Evolutionary conservation across 1,140 invertebrate genomes (phyloP), one percentile per base, ranked within the genome.

Genomic region (Formica exsecta): DNA sequence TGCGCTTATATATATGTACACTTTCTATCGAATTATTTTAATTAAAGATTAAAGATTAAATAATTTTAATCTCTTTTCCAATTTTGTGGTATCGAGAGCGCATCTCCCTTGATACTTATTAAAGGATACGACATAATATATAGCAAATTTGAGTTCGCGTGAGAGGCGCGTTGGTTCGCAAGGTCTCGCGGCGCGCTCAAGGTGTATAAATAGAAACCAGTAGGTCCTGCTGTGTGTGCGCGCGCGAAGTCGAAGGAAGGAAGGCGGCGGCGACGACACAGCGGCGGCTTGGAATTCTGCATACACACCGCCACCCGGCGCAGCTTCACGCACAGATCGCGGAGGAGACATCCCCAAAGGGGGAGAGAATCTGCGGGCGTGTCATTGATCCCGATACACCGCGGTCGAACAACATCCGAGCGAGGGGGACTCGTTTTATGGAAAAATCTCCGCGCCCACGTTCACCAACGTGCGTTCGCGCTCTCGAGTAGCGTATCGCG

Each of bases 201-300:
- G 64, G 90, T 89, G 86, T 94, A 94, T 93, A 94, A 93, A 93
- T 93, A 94, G 93, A 94, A 94, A 93, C 93, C 92, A 93, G 93
- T 93, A 93, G 92, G 92, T 94, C 92, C 93, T 93, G 93, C 92
- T 92, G 92, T 51, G 32, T 19, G 59, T 29, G 59, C 7, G 74
- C 65, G 65, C 36, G 66, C 54, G 92, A 92, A 91, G 89, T 91
- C 92, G 48, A 51, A 51, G 48, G 48, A 91, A 91, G 90, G 89
- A 91, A 93, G 92, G 90, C 90, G 91, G 93, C 92, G 88, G 88
- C 91, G 54, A 22, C 79, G 80, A 41, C 59, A 25, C n/a, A 59
- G 61, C 62, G 38, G 65, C 80, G 71, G 71, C 59, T 77, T 93
- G 92, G 93, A 93, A 94, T 94, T 93, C 93, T 92, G 68, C 76